Conservation (phyloP, 2,888 invertebrate species). For the Callosobruchus maculatus region DNA sequence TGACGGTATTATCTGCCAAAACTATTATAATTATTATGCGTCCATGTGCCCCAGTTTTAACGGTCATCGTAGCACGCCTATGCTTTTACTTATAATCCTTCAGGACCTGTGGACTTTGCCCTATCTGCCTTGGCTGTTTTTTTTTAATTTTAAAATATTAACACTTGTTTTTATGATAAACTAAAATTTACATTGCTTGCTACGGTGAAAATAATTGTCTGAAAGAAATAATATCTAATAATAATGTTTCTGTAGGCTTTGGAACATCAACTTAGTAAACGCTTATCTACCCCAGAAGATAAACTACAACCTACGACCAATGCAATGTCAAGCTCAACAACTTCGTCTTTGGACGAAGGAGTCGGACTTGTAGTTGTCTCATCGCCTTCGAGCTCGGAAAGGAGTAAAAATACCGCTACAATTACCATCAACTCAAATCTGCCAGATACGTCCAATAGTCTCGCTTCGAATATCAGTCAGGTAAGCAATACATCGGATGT, state of each 20-base stretch:
- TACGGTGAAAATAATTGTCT: too few relatives aligned
- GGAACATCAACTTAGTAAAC: conserved; percentile 29
- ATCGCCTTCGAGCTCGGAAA: conserved; percentile 35
- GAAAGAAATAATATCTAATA: background rate
- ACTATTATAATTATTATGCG: too few relatives aligned
- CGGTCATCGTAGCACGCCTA: too few relatives aligned
- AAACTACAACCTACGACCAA: background rate
- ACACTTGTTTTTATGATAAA: too few relatives aligned
- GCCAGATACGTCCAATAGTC: conserved; percentile 66
- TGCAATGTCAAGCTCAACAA: conserved; percentile 21
- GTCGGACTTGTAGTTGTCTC: conserved; percentile 41
- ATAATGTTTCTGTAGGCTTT: conserved; percentile 19
- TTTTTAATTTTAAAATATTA: too few relatives aligned
- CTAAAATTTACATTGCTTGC: too few relatives aligned
- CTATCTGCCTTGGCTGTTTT: too few relatives aligned
- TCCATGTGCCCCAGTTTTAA: too few relatives aligned
- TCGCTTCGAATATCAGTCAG: conserved; percentile 70
- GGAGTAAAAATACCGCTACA: conserved; percentile 51
- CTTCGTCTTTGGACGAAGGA: conserved; percentile 35
- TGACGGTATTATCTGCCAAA: too few relatives aligned
- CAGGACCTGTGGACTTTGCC: too few relatives aligned
- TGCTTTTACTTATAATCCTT: too few relatives aligned
- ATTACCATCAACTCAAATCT: conserved; percentile 54
- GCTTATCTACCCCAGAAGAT: conserved; percentile 7
- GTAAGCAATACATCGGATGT: conserved; percentile 36